Evolutionary conservation across 1,140 invertebrate species (phyloP), one percentile per base, ranked within the genome.

Genomic region (Trichonephila clavata): DNA sequence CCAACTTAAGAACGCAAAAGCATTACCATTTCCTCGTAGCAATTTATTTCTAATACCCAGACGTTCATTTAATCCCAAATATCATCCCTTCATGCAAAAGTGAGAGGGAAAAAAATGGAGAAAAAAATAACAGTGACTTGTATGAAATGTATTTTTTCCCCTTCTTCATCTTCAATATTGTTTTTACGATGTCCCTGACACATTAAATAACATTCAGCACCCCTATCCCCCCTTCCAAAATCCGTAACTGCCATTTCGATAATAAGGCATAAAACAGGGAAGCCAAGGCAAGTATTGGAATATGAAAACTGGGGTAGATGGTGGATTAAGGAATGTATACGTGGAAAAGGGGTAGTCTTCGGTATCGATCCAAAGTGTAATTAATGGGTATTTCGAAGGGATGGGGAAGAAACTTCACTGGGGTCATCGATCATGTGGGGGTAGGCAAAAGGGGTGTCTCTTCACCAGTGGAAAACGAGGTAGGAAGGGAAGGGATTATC

Each of bases 291-390:
- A 63, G 16, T 77, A 16, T 16, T 27, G 68, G 68, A 77, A 77
- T 77, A 77, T 77, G 68, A 77, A 77, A 77, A 39, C 68, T 24
- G 16, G 68, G 27, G 27, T 8, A 14, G 68, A 77, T 39, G 27
- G 27, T 8, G 68, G 68, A 77, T 39, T 77, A 77, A 77, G 68
- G 68, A 16, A 77, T 16, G 24, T 32, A 84, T n/a, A 24, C 24
- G n/a, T 20, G 60, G 63, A n/a, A 63, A 87, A 24, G 32, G 57
- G 86, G 27, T 27, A 59, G 50, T 50, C 50, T 50, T 50, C 24
- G 20, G 61, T 24, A 90, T 90, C 89, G 89, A 90, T 90, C 89
- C 63, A 81, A 90, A 90, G 71, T 39, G 71, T 90, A 90, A 90
- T 90, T 90, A 90, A 90, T 90, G 89, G 68, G 68, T 18, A 90